Evolutionary conservation across 2,113 vertebrate genomes (phyloP), one percentile per base, ranked within the genome.

Genomic region (Tyto alba): DNA sequence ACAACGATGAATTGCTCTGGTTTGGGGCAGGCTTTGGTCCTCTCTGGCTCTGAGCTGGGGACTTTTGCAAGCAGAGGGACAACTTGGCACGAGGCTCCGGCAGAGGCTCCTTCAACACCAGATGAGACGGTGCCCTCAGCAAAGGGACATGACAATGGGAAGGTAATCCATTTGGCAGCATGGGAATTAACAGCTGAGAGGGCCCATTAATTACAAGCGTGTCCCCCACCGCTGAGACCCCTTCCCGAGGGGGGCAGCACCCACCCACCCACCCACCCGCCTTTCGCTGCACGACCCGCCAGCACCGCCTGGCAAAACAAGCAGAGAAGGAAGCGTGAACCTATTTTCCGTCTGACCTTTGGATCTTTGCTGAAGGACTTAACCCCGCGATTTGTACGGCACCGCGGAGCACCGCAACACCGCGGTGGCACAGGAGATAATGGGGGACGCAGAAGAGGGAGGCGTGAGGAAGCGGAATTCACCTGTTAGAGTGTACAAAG

Each of bases 161-260:
- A 67, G 20, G 2, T 9, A 6, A 6, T 19, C 12, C 2, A 0
- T 36, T 53, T 36, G 3, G 41, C 11, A 12, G 19, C 2, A 16
- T 23, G 62, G 48, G 30, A 11, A 16, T 11, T 4, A 30, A 5
- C 22, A 13, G 40, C 59, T 13, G 29, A 9, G 38, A 15, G 47
- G 3, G 10, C 9, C 0, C 0, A 13, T 2, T 22, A 19, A 38
- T 18, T 4, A 21, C 0, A 10, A 18, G 57, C 0, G 4, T 26
- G 63, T 17, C 18, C 22, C 47, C 30, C 2, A 0, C 11, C 0
- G 2, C 30, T 2, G 27, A n/a, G 27, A 16, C 9, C 4, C 55
- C 29, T 21, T 9, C 34, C 14, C 1, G 6, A 29, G 48, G 1
- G 1, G 22, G 23, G 71, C 16, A 27, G 48, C 52, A 7, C 21